These are phyloP conservation scores for Leptinotarsa tumamoca DNA, from an alignment of 2,888 invertebrate genomes.

Conservation along the genomic window DNA sequence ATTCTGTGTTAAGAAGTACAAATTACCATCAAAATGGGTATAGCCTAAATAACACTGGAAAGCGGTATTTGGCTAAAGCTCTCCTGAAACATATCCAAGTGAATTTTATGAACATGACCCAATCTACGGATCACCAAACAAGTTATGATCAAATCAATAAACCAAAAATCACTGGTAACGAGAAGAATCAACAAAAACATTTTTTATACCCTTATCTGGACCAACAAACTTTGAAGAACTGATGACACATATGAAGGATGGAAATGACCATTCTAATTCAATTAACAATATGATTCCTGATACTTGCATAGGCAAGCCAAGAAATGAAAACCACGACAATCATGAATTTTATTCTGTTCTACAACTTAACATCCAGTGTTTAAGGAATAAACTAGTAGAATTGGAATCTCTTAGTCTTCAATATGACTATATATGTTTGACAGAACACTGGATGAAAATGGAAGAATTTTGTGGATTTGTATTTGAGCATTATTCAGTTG, in stretches of 20 bases:
- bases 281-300: no score
- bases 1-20: slow-evolving; percentile 12
- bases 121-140: not conserved
- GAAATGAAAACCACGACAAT: slow-evolving; percentile 3
- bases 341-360: slow-evolving; percentile 4
- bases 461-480: slow-evolving; percentile 21
- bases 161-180: no score
- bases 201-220: slow-evolving; percentile 14
- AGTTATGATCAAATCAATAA: no score
- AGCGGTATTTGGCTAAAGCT: slow-evolving; percentile 16
- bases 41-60: slow-evolving; percentile 7
- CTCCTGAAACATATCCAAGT: slow-evolving; percentile 4
- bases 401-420: slow-evolving; percentile 18
- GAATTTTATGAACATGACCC: slow-evolving; percentile 4
- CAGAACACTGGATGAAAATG: slow-evolving; percentile 17
- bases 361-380: slow-evolving; percentile 22
- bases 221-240: not conserved
- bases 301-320: no score
- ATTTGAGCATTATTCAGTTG: slow-evolving; percentile 19
- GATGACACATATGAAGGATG: not conserved
- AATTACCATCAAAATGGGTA: slow-evolving; percentile 18
- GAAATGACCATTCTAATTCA: not conserved
- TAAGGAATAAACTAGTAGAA: slow-evolving; percentile 21
- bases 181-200: not conserved
- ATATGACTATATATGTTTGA: slow-evolving; percentile 19